Base-by-base conservation (phyloP, 2,797 vertebrate genomes). In the Valencia hispanica region DNA sequence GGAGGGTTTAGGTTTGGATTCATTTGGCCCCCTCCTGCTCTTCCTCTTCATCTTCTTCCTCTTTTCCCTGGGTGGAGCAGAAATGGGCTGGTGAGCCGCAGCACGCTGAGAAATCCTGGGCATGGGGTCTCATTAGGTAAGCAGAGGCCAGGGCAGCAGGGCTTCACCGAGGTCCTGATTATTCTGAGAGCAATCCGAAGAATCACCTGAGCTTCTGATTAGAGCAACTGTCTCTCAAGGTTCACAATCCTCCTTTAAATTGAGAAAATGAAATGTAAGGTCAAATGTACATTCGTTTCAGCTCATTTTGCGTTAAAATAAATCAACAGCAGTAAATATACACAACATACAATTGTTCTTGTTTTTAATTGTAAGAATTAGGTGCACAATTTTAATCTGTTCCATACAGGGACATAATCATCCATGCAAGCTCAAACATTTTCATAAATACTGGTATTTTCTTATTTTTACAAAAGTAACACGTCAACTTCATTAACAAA, bases 61-160 rank as follows among this genome's bases (percentile, higher is more conserved):
- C 84, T 88, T 84, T 87, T 89, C 88, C 93, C 86, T 74, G 87
- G 86, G 84, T 81, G 88, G 80, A 85, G 81, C 80, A 81, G 87
- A 85, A 88, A 82, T 84, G 81, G 85, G 86, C 82, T 82, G 85
- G 81, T 77, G 78, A 90, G 89, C 82, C 18, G 85, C 72, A 79
- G 88, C 88, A 88, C 75, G 76, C 88, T 85, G 88, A 91, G 93
- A 89, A 82, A 89, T 87, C 87, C 79, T 72, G 83, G 87, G 91
- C 91, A 91, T 88, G 90, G 90, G 89, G 93, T 94, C 94, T 94
- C 91, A 93, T 95, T 94, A 95, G 95, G 91, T 93, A 93, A 94
- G 93, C 90, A 86, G 90, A 92, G 93, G 91, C 91, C 90, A 85
- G 86, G 91, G 85, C 91, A 91, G 87, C 72, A 84, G 88, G 90